Percentiles rank a stretch among this genome's conserved stretches.
Evolutionary conservation across 2,797 vertebrate genomes (phyloP).

Genomic region (Sebastes minor): DNA sequence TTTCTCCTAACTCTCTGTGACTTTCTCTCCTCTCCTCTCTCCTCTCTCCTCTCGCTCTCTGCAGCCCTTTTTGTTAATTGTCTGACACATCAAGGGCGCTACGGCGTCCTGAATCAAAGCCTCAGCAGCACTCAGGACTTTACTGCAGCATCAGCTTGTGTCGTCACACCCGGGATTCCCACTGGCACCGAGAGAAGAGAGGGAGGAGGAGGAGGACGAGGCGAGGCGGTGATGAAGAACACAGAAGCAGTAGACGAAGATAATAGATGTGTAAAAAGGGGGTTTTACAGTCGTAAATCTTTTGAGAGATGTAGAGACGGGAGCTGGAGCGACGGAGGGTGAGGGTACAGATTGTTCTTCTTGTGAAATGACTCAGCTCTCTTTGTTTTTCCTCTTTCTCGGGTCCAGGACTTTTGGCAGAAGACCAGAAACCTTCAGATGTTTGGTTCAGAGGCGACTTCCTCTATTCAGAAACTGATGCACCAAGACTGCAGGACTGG

Average conservation of each 20-base stretch:
- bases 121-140: conserved; percentile 18
- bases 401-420: not conserved
- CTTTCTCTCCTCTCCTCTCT: not conserved
- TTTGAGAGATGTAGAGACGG: not conserved
- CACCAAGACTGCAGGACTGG: not conserved
- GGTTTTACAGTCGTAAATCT: conserved; percentile 4
- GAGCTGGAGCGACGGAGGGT: not conserved
- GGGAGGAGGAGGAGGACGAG: not conserved
- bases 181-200: conserved; percentile 40
- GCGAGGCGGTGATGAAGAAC: not conserved
- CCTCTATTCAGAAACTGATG: not conserved
- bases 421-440: not conserved
- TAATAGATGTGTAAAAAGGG: conserved; percentile 9
- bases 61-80: conserved; percentile 42
- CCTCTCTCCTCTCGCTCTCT: not conserved
- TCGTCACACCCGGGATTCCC: conserved; percentile 72
- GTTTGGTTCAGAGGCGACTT: not conserved
- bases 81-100: conserved; percentile 34
- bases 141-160: conserved; percentile 63
- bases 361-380: conserved; percentile 12
- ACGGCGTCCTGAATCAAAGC: conserved; percentile 31
- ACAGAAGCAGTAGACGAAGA: conserved; percentile 1
- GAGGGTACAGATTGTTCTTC: conserved; percentile 4
- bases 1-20: not conserved
- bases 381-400: not conserved